Percentiles rank a stretch among this genome's conserved stretches.
These are phyloP conservation scores for Ecdyonurus torrentis DNA, from an alignment of 2,888 invertebrate species.

Conservation along the genomic window DNA sequence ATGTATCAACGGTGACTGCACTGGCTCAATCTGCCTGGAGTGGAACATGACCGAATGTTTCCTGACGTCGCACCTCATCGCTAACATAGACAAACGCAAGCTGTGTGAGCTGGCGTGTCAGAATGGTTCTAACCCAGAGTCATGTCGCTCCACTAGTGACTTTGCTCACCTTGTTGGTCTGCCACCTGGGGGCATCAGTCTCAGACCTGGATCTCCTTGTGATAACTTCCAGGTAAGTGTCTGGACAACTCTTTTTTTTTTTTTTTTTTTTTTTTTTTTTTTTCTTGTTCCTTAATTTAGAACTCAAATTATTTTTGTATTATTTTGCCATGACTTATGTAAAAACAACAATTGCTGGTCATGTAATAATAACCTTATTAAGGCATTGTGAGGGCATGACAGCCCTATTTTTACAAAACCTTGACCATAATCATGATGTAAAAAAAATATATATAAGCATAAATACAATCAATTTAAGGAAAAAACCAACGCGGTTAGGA, in stretches of 20 bases:
- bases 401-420: no score
- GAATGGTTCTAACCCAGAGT: conserved; percentile 51
- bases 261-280: no score
- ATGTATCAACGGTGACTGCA: conserved; percentile 80
- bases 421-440: no score
- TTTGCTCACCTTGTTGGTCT: conserved; percentile 56
- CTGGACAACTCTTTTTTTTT: not conserved
- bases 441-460: no score
- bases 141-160: conserved; percentile 76
- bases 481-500: no score
- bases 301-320: not conserved
- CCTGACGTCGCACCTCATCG: conserved; percentile 59
- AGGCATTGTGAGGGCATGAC: no score
- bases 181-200: conserved; percentile 63
- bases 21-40: conserved; percentile 86
- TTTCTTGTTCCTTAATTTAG: no score
- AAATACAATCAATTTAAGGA: no score
- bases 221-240: conserved; percentile 83
- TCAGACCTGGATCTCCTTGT: conserved; percentile 93
- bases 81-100: conserved; percentile 62
- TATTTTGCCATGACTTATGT: not conserved
- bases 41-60: conserved; percentile 94
- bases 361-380: no score
- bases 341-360: not conserved
- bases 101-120: conserved; percentile 97